phyloP scores from a whole-genome alignment of 2,888 invertebrate genomes.

The Lepas anatifera region DNA sequence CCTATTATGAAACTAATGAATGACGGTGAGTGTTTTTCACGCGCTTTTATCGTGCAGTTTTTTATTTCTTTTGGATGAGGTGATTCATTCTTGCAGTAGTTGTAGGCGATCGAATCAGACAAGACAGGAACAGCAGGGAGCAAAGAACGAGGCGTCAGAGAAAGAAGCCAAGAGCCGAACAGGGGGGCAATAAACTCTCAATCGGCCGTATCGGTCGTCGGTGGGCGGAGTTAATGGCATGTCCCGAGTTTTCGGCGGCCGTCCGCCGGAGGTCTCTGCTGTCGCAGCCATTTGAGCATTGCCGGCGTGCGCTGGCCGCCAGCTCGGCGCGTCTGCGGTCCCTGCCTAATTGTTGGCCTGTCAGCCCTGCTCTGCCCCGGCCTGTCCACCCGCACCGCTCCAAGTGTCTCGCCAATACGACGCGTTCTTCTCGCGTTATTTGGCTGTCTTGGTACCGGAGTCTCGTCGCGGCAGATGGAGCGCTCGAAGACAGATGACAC shows the following conservation, averaged over 20 bases:
- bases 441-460: no score
- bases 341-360: not conserved
- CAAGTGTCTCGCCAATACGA: no score
- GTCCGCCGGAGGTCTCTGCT: slow-evolving; percentile 7
- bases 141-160: not conserved
- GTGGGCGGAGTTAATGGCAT: slow-evolving; percentile 12
- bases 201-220: slow-evolving; percentile 12
- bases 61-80: no score
- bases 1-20: no score
- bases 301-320: not conserved
- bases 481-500: no score
- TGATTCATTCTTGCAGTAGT: no score
- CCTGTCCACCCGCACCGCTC: no score
- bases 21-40: no score
- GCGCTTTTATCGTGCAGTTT: no score
- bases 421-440: no score
- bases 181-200: slow-evolving; percentile 1
- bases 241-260: slow-evolving; percentile 1
- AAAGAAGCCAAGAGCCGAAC: not conserved
- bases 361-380: no score
- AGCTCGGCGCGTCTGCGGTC: not conserved
- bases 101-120: not conserved
- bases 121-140: not conserved
- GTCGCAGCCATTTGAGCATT: not conserved
- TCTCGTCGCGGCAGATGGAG: no score